These are phyloP conservation scores for Cacoxenus indagator DNA, from an alignment of 2,888 invertebrate genomes.

Conservation along the genomic window DNA sequence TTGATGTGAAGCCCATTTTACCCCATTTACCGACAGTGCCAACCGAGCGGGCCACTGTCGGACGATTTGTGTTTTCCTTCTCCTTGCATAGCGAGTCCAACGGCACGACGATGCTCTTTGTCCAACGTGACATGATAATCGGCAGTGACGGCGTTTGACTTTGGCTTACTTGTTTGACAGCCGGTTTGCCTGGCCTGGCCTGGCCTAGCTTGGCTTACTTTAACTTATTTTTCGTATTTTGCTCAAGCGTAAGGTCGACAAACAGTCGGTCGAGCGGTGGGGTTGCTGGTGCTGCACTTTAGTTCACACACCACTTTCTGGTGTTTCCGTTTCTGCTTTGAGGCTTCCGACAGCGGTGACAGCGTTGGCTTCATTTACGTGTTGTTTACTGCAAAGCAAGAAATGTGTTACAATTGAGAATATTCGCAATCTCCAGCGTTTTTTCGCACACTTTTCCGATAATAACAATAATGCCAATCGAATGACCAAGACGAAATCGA, in stretches of 20 bases:
- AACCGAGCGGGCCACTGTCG: conserved; percentile 89
- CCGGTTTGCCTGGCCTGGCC: background rate
- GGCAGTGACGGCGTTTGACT: conserved; percentile 7
- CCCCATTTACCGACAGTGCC: conserved; percentile 96
- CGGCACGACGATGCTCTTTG: conserved; percentile 77
- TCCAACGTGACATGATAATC: conserved; percentile 76
- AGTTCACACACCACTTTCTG: no score
- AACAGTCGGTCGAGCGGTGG: no score
- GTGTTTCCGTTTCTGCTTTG: background rate
- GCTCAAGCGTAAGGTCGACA: no score
- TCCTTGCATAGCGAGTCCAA: conserved; percentile 78
- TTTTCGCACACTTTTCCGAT: conserved; percentile 23
- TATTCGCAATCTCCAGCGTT: background rate
- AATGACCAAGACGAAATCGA: background rate
- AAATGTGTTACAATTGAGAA: background rate
- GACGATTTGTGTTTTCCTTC: conserved; percentile 85
- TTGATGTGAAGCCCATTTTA: conserved; percentile 92
- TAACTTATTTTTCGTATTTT: background rate
- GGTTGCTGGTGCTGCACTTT: no score
- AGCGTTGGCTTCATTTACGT: conserved; percentile 15
- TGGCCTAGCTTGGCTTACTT: background rate
- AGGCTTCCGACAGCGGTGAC: background rate
- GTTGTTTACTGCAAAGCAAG: background rate
- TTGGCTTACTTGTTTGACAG: background rate
- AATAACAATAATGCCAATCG: conserved; percentile 8